Conservation (phyloP, 2,888 invertebrate genomes). For the Dolichopus griseipennis region DNA sequence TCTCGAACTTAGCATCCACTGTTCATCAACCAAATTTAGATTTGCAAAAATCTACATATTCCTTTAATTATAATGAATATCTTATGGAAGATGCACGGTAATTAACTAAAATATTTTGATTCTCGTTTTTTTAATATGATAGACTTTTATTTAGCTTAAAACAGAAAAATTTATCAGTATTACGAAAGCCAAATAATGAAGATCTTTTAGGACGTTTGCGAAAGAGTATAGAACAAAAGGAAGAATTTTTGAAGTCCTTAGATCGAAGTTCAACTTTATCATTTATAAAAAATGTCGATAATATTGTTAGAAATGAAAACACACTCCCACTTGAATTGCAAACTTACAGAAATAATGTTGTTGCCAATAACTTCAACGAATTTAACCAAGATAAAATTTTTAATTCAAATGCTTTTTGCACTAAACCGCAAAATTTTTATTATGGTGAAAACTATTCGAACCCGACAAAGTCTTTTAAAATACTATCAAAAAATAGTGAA, state of each 20-base stretch:
- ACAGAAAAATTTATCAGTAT: slow-evolving; percentile 41
- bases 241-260: slow-evolving; percentile 77
- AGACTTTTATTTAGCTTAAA: slow-evolving; percentile 32
- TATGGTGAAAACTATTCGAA: not conserved
- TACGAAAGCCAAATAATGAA: slow-evolving; percentile 31
- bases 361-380: not conserved
- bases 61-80: slow-evolving; percentile 19
- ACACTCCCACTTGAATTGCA: not conserved
- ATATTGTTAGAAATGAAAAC: slow-evolving; percentile 21
- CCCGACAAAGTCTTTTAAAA: not conserved
- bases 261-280: slow-evolving; percentile 17
- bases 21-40: slow-evolving; percentile 20
- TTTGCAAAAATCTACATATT: slow-evolving; percentile 8
- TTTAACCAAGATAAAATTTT: not conserved
- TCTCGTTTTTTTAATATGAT: slow-evolving; percentile 10
- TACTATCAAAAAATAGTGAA: not conserved
- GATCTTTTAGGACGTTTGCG: slow-evolving; percentile 61
- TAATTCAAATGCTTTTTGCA: not conserved
- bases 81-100: slow-evolving; percentile 12
- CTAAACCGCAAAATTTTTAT: not conserved
- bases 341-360: not conserved
- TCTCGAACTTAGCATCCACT: slow-evolving; percentile 21
- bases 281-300: slow-evolving; percentile 25
- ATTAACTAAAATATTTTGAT: not conserved
- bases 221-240: slow-evolving; percentile 81